A percentile compares a stretch with the other conserved stretches of the same genome.
phyloP scores from a whole-genome alignment of 1,140 invertebrate species.

The Cydia pomonella region DNA sequence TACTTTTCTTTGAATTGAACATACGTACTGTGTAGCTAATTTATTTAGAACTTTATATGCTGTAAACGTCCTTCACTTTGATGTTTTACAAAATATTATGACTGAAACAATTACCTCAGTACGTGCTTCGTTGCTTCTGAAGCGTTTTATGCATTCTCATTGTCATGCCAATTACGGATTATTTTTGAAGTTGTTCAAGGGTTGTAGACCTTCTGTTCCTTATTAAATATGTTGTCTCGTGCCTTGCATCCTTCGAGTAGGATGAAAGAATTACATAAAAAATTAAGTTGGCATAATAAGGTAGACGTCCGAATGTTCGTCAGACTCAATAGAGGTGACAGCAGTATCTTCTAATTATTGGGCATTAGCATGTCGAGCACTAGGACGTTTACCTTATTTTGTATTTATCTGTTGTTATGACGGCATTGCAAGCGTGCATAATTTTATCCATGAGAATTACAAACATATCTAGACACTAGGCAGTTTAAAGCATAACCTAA shows the following conservation, averaged over 20 bases:
- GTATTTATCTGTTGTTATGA: too few relatives aligned
- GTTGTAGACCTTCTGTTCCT: not conserved
- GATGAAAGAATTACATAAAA: not conserved
- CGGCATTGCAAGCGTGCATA: too few relatives aligned
- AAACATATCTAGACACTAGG: too few relatives aligned
- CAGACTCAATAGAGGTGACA: too few relatives aligned
- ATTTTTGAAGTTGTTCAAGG: not conserved
- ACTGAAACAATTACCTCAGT: not conserved
- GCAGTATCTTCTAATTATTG: too few relatives aligned
- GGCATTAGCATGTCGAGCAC: too few relatives aligned
- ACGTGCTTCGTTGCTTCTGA: not conserved
- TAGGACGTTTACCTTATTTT: too few relatives aligned
- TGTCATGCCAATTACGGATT: not conserved
- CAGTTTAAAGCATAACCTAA: too few relatives aligned
- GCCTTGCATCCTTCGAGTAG: not conserved
- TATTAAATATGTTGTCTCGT: not conserved
- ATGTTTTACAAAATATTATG: slow-evolving; percentile 11
- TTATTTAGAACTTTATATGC: slow-evolving; percentile 18
- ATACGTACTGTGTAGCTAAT: slow-evolving; percentile 18
- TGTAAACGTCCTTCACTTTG: slow-evolving; percentile 15
- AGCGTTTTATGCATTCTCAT: not conserved
- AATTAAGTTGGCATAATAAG: too few relatives aligned
- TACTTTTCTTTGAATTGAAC: not conserved
- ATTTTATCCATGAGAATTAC: too few relatives aligned
- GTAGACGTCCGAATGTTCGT: too few relatives aligned